These are phyloP conservation scores for Andrena cerasifolii DNA, from an alignment of 1,140 invertebrate species.

Conservation along the genomic window DNA sequence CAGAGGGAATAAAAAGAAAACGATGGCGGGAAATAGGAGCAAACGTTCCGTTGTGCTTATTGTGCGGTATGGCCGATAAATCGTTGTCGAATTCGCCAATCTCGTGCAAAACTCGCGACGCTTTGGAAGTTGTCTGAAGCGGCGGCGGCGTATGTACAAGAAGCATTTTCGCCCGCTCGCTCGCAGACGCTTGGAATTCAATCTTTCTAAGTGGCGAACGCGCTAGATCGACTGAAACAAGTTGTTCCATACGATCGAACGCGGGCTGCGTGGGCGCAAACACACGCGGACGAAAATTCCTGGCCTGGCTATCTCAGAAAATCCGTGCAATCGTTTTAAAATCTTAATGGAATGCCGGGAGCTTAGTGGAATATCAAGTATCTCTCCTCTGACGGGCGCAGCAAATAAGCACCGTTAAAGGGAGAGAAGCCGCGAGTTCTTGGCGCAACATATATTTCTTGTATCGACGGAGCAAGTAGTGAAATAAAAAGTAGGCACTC, in stretches of 20 bases:
- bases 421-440: too few species aligned
- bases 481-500: too few species aligned
- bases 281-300: neutral
- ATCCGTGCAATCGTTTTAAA: neutral
- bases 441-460: too few species aligned
- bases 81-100: slow-evolving; percentile 55
- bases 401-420: too few species aligned
- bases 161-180: slow-evolving; percentile 44
- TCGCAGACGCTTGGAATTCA: slow-evolving; percentile 46
- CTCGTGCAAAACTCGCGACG: slow-evolving; percentile 23
- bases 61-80: slow-evolving; percentile 50
- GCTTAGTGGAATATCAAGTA: neutral
- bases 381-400: too few species aligned
- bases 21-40: slow-evolving; percentile 10
- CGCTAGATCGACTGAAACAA: slow-evolving; percentile 40
- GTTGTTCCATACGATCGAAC: slow-evolving; percentile 22
- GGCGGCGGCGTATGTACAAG: slow-evolving; percentile 13
- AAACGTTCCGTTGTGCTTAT: slow-evolving; percentile 33
- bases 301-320: neutral
- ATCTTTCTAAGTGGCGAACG: slow-evolving; percentile 55
- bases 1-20: slow-evolving; percentile 12
- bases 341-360: neutral
- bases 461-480: too few species aligned
- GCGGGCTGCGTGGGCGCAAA: neutral
- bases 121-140: slow-evolving; percentile 34